Conservation (phyloP, 2,888 invertebrate genomes). For the Atrina japonica region DNA sequence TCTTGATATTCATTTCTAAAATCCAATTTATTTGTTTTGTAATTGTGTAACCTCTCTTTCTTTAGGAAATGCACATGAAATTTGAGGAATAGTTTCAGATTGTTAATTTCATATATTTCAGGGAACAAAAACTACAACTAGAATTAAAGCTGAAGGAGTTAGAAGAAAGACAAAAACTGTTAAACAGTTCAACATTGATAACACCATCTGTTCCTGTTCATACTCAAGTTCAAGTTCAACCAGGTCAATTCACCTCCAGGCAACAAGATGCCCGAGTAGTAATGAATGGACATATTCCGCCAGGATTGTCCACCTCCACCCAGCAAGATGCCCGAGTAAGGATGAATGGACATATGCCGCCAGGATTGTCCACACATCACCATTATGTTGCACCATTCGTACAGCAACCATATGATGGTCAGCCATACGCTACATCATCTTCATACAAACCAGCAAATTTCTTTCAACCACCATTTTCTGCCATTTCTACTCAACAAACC, state of each 20-base stretch:
- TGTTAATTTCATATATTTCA: too few relatives aligned
- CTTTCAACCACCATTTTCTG: not conserved
- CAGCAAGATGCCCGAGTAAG: not conserved
- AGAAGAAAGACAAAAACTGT: conserved; percentile 51
- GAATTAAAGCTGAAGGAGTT: conserved; percentile 61
- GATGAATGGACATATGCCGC: not conserved
- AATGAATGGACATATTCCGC: not conserved
- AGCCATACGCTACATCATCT: not conserved
- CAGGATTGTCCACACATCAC: not conserved
- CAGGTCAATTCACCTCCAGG: not conserved
- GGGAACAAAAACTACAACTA: conserved; percentile 64
- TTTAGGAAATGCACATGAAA: too few relatives aligned
- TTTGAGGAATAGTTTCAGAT: too few relatives aligned
- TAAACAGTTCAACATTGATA: conserved; percentile 1
- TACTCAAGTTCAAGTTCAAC: too few relatives aligned
- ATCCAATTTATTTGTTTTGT: too few relatives aligned
- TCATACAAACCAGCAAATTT: not conserved
- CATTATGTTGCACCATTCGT: conserved; percentile 15
- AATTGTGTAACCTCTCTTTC: too few relatives aligned
- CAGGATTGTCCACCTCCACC: not conserved
- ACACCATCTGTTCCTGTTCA: too few relatives aligned
- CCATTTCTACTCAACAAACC: not conserved
- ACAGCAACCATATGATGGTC: not conserved
- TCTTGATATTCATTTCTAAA: too few relatives aligned
- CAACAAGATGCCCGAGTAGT: not conserved